Evolutionary conservation across 2,797 vertebrate genomes (phyloP).

Genomic region (Diglossa cyanea): DNA sequence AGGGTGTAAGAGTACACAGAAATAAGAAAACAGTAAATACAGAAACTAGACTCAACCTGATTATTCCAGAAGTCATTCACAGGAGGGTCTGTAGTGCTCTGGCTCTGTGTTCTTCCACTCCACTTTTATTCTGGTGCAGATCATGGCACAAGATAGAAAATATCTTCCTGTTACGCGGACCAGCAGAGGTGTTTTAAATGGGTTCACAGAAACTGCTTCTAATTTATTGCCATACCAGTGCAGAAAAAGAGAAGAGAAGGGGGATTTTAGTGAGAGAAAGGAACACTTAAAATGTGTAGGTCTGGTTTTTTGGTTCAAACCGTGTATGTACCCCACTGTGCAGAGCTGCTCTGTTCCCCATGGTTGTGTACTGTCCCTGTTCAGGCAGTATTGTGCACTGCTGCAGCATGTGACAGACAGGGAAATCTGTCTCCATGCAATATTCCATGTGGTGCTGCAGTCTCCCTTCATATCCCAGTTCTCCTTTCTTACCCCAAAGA

Average conservation of each 20-base stretch:
- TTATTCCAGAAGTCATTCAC: background rate
- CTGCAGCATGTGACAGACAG: background rate
- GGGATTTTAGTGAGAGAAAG: background rate
- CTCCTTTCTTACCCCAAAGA: background rate
- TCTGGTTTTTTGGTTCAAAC: background rate
- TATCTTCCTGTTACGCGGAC: background rate
- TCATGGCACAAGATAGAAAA: background rate
- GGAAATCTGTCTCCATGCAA: background rate
- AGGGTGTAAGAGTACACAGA: background rate
- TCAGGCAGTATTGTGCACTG: background rate
- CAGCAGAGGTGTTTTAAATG: background rate
- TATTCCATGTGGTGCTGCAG: background rate
- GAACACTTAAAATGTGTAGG: background rate
- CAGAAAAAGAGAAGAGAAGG: background rate
- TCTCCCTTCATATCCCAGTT: background rate
- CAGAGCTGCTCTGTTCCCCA: background rate
- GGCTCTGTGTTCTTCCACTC: background rate
- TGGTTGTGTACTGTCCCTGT: rapidly evolving
- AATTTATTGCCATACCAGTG: background rate
- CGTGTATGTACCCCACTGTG: rapidly evolving
- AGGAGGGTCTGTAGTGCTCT: background rate
- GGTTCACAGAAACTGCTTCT: background rate
- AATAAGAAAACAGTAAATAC: background rate
- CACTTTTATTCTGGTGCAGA: background rate
- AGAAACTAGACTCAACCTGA: background rate